Evolutionary conservation across 2,888 invertebrate species (phyloP), one percentile per base, ranked within the genome.

Genomic region (Geophilus truncorum): DNA sequence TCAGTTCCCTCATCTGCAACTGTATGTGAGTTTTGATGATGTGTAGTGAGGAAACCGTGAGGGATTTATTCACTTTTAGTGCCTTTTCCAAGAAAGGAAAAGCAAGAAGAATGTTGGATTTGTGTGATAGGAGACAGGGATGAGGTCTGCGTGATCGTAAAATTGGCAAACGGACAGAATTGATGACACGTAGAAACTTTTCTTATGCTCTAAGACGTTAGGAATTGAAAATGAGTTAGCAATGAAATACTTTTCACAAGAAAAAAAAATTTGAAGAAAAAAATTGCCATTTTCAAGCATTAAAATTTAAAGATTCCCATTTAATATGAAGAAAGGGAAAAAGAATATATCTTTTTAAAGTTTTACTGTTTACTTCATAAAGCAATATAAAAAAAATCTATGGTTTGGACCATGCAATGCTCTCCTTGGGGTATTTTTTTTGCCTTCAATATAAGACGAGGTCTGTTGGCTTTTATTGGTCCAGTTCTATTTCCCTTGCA

Each of bases 121-220:
- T 70, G 70, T 70, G 25, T 70, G 70, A 70, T 70, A n/a, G 70
- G 70, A 25, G 70, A 70, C 70, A 28, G 28, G 70, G 70, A 70
- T 70, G 70, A 70, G 70, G 70, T 70, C 70, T 70, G 70, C 70
- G 70, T 70, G 70, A 70, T 70, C 70, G 70, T 70, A 70, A 70
- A 70, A 70, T 70, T 70, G 70, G 70, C 70, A 70, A 70, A 28
- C 70, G 70, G 70, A 70, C 70, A 70, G 70, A 70, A 70, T 70
- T 70, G 70, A 70, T 70, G 70, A 70, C 70, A 70, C 70, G 28
- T 70, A 28, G 70, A 70, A 70, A 70, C 25, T 70, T 70, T 18
- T 70, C 70, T 28, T 70, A 25, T n/a, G 28, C 25, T 70, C 70
- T 15, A 70, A 51, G 51, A 70, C 28, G 70, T 25, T 9, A 70